phyloP scores from a whole-genome alignment of 2,888 invertebrate genomes.

The Clusia tigrina region DNA sequence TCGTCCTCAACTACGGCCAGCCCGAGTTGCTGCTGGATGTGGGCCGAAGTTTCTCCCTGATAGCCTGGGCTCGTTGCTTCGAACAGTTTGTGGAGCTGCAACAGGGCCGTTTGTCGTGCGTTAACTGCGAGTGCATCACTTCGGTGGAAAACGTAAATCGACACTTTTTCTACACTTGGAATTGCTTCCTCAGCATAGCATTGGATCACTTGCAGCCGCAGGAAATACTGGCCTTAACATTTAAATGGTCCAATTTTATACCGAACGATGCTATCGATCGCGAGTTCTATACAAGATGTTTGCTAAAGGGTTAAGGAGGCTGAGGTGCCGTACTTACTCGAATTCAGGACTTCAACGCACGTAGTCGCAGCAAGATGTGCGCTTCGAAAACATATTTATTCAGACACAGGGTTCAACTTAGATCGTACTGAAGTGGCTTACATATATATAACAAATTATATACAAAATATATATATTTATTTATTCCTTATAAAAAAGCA shows the following conservation, averaged over 20 bases:
- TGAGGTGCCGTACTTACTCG: not conserved
- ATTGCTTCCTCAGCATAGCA: slow-evolving; percentile 59
- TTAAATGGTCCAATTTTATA: slow-evolving; percentile 62
- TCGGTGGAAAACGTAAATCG: slow-evolving; percentile 55
- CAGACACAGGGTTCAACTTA: not conserved
- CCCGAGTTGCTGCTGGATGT: slow-evolving; percentile 58
- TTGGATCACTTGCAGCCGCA: slow-evolving; percentile 57
- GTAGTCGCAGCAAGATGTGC: too few relatives aligned
- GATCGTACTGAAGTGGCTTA: not conserved
- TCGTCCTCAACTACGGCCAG: slow-evolving; percentile 60
- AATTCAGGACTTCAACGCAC: not conserved
- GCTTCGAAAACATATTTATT: too few relatives aligned
- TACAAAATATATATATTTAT: too few relatives aligned
- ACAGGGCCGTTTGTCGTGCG: slow-evolving; percentile 57
- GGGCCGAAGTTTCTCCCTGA: slow-evolving; percentile 50
- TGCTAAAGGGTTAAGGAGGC: slow-evolving; percentile 51
- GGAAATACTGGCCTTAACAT: slow-evolving; percentile 57
- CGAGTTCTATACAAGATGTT: slow-evolving; percentile 62
- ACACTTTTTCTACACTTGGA: slow-evolving; percentile 64
- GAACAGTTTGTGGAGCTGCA: slow-evolving; percentile 62
- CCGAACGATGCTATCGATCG: slow-evolving; percentile 63
- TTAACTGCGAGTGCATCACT: slow-evolving; percentile 60
- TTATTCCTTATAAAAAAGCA: too few relatives aligned
- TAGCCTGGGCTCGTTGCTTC: slow-evolving; percentile 61
- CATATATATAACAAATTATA: too few relatives aligned